Evolutionary conservation across 2,797 vertebrate genomes (phyloP).

Genomic region (Eptatretus atami): DNA sequence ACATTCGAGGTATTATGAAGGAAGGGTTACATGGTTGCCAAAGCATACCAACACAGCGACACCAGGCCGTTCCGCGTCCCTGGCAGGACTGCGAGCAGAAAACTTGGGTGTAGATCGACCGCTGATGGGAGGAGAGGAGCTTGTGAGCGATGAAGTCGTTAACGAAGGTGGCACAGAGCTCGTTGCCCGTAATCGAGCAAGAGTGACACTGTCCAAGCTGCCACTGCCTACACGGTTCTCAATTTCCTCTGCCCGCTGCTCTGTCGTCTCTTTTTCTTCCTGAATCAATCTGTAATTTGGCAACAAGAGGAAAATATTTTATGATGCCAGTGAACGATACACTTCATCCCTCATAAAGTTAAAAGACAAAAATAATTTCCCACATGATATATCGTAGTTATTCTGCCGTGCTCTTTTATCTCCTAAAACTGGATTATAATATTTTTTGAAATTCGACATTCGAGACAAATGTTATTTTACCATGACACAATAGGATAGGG

Average conservation of each 20-base stretch:
- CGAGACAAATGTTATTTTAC: too few species aligned
- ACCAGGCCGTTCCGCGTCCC: constrained; percentile 77
- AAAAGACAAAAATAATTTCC: too few species aligned
- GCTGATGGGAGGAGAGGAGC: constrained; percentile 40
- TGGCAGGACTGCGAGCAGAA: constrained; percentile 35
- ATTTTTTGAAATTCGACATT: too few species aligned
- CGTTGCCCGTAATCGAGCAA: constrained; percentile 26
- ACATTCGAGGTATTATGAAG: too few species aligned
- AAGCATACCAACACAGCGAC: constrained; percentile 69
- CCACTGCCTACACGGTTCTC: constrained; percentile 64
- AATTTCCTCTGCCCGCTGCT: constrained; percentile 56
- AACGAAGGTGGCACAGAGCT: constrained; percentile 63
- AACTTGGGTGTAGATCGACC: constrained; percentile 59
- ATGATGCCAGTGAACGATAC: too few species aligned
- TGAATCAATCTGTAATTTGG: constrained; percentile 48
- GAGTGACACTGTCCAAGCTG: constrained; percentile 72
- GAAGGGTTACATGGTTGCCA: neutral
- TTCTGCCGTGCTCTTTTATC: too few species aligned
- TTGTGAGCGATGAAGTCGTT: constrained; percentile 62
- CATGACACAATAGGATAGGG: too few species aligned
- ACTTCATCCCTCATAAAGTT: too few species aligned
- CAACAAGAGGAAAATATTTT: too few species aligned
- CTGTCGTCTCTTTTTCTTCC: constrained; percentile 67
- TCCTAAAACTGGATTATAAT: too few species aligned
- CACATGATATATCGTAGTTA: too few species aligned